Evolutionary conservation across 2,113 vertebrate genomes (phyloP).

Genomic region (Syngnathus typhle): DNA sequence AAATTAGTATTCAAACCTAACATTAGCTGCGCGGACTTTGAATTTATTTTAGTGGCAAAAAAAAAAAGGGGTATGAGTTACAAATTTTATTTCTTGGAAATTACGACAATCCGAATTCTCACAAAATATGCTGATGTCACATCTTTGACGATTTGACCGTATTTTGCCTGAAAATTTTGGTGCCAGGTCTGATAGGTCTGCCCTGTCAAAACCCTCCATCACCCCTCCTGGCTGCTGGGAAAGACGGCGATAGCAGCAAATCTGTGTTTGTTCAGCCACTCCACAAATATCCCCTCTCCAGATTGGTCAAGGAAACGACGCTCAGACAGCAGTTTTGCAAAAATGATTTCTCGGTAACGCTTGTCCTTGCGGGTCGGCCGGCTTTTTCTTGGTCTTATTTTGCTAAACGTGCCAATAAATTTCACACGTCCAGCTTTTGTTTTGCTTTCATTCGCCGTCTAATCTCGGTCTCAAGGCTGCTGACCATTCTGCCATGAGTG

Average conservation of each 20-base stretch:
- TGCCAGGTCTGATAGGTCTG: constrained; percentile 28
- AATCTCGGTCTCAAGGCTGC: constrained; percentile 70
- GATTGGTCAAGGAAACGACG: constrained; percentile 70
- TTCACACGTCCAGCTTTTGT: constrained; percentile 77
- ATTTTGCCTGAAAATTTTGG: constrained; percentile 7
- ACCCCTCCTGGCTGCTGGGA: constrained; percentile 69
- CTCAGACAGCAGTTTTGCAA: constrained; percentile 66
- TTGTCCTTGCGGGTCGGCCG: not conserved
- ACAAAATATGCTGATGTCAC: not conserved
- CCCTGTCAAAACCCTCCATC: constrained; percentile 44
- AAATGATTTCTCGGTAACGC: constrained; percentile 68
- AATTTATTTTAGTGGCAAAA: not conserved
- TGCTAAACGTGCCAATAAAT: constrained; percentile 76
- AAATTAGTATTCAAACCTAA: not conserved
- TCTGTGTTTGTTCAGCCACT: constrained; percentile 82
- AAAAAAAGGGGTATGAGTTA: too few species aligned
- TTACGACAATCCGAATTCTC: not conserved
- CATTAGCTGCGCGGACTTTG: not conserved
- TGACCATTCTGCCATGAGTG: constrained; percentile 60
- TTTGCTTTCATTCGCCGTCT: constrained; percentile 76
- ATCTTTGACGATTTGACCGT: not conserved
- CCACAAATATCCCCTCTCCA: constrained; percentile 75
- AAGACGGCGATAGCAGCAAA: constrained; percentile 76
- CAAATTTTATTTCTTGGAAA: too few species aligned
- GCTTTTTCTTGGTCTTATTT: constrained; percentile 36